Percentiles rank a stretch among this genome's conserved stretches.
phyloP scores from a whole-genome alignment of 2,113 vertebrate genomes.

The Grammomys dolichurus region DNA sequence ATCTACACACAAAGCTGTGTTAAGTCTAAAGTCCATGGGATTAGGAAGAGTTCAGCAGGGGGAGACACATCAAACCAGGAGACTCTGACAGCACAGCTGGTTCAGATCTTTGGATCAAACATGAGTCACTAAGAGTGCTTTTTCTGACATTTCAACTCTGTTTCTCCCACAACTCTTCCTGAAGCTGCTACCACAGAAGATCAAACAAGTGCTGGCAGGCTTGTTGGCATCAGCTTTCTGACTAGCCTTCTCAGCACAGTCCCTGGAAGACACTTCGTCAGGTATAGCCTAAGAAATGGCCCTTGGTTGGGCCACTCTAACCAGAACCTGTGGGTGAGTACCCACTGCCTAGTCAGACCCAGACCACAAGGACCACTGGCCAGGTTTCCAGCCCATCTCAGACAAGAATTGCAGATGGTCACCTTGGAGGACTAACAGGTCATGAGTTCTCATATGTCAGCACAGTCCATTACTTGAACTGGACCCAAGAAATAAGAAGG shows the following conservation, averaged over 20 bases:
- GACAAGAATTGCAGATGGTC: not conserved
- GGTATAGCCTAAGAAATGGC: not conserved
- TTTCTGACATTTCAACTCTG: not conserved
- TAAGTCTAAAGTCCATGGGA: not conserved
- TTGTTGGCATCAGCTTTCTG: not conserved
- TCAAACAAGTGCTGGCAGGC: too few species aligned
- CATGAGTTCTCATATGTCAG: not conserved
- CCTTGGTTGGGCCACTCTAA: not conserved
- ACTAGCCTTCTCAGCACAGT: not conserved
- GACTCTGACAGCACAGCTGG: not conserved
- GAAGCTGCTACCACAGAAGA: not conserved
- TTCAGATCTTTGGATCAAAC: not conserved
- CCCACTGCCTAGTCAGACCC: not conserved
- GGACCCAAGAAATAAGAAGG: constrained; percentile 9
- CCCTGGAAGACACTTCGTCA: not conserved
- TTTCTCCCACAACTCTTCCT: not conserved
- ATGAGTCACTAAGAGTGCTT: not conserved
- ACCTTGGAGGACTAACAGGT: not conserved
- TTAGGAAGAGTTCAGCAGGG: not conserved
- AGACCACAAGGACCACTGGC: not conserved
- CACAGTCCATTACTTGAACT: not conserved
- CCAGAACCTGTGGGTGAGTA: not conserved
- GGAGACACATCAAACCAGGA: not conserved
- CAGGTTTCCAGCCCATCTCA: not conserved
- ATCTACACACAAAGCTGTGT: not conserved